A percentile compares a stretch with the other conserved stretches of the same genome.
These are phyloP conservation scores for Brachystomella parvula DNA, from an alignment of 1,140 invertebrate species.

Conservation along the genomic window DNA sequence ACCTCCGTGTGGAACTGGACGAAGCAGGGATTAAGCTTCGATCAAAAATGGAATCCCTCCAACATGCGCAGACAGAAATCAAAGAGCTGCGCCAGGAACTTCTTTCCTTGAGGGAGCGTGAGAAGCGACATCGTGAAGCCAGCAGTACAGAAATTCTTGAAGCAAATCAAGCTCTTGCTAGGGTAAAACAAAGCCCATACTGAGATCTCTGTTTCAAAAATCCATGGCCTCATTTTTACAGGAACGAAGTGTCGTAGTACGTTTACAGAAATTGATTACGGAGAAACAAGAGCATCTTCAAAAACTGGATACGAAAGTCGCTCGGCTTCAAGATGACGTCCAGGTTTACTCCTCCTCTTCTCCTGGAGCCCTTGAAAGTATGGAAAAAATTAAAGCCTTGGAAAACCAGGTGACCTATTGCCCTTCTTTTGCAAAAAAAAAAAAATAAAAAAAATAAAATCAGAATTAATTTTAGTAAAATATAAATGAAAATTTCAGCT, in stretches of 20 bases:
- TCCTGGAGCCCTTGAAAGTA: not conserved
- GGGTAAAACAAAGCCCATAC: conserved; percentile 6
- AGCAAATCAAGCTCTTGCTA: conserved; percentile 9
- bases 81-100: conserved; percentile 18
- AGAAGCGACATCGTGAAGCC: conserved; percentile 16
- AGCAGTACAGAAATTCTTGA: conserved; percentile 20
- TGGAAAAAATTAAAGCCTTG: not conserved
- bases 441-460: not conserved
- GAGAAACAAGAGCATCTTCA: conserved; percentile 22
- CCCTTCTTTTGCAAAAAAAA: no score
- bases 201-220: not conserved
- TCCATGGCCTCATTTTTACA: not conserved
- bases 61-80: not conserved
- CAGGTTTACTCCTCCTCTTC: not conserved
- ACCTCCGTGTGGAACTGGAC: conserved; percentile 17
- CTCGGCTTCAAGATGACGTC: conserved; percentile 6
- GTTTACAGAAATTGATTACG: conserved; percentile 21
- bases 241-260: conserved; percentile 17
- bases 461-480: not conserved
- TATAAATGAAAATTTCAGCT: conserved; percentile 15
- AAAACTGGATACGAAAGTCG: conserved; percentile 14
- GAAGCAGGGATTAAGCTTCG: conserved; percentile 11
- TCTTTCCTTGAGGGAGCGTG: conserved; percentile 12
- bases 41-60: conserved; percentile 2
- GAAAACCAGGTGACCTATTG: not conserved